Percentiles rank a stretch among this genome's conserved stretches.
These are phyloP conservation scores for Anomalospiza imberbis DNA, from an alignment of 2,797 vertebrate species.

Conservation along the genomic window DNA sequence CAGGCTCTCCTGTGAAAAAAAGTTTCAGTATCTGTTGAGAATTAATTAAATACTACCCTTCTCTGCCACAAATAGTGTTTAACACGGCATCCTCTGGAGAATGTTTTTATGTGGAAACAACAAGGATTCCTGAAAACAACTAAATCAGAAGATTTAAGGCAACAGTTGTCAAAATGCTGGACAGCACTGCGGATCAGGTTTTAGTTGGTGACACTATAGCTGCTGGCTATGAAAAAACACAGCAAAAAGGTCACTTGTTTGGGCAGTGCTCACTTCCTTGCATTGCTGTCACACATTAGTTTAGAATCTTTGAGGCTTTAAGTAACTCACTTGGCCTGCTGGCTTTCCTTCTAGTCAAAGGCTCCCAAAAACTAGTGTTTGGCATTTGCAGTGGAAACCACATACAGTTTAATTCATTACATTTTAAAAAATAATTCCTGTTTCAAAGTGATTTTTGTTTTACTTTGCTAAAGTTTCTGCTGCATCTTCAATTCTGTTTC, in stretches of 20 bases:
- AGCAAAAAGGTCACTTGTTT: background rate
- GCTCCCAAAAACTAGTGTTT: background rate
- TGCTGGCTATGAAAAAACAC: background rate
- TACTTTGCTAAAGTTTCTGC: background rate
- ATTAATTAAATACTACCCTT: background rate
- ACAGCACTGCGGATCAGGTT: background rate
- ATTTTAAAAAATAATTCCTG: fast-evolving
- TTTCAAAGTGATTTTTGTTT: background rate
- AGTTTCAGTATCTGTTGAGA: background rate
- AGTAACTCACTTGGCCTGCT: background rate
- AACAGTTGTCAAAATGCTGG: background rate
- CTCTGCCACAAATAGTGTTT: background rate
- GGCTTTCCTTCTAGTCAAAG: background rate
- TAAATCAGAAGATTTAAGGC: background rate
- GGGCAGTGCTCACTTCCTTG: background rate
- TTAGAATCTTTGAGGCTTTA: background rate
- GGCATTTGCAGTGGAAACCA: background rate
- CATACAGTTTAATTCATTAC: fast-evolving
- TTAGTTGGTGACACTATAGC: background rate
- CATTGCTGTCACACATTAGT: background rate
- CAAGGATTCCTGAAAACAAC: background rate
- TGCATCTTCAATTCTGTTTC: background rate
- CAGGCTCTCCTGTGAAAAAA: background rate
- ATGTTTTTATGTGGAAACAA: background rate
- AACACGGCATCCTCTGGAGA: background rate